Evolutionary conservation across 2,888 invertebrate genomes (phyloP).

Genomic region (Cremastinae sp.): DNA sequence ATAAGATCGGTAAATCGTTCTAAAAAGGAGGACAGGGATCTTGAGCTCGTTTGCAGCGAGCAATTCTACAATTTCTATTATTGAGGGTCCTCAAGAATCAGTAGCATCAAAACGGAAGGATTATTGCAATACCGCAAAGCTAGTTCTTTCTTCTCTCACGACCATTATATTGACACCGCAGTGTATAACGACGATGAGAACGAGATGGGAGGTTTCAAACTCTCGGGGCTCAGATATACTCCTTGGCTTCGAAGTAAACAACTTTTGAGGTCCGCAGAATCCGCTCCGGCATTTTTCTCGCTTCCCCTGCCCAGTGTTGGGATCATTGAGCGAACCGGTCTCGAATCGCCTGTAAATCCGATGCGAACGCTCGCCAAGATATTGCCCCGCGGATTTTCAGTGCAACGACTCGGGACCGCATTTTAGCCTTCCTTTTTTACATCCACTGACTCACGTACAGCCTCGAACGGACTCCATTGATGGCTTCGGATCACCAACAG

Average conservation of each 20-base stretch:
- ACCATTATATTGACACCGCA: slow-evolving; percentile 49
- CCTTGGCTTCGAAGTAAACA: slow-evolving; percentile 43
- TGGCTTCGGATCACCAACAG: neutral
- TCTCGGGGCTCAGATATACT: slow-evolving; percentile 15
- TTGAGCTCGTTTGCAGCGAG: neutral
- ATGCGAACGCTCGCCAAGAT: slow-evolving; percentile 23
- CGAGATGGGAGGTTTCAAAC: slow-evolving; percentile 17
- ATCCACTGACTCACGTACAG: slow-evolving; percentile 11
- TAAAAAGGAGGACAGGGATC: slow-evolving; percentile 5
- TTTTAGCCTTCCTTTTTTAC: slow-evolving; percentile 23
- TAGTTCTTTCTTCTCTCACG: neutral
- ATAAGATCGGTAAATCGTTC: slow-evolving; percentile 2
- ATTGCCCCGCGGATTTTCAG: slow-evolving; percentile 47
- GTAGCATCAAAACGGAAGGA: slow-evolving; percentile 29
- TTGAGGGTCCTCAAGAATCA: slow-evolving; percentile 24
- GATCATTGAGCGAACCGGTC: slow-evolving; percentile 59
- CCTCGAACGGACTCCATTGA: neutral
- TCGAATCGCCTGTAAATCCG: slow-evolving; percentile 34
- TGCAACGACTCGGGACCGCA: slow-evolving; percentile 43
- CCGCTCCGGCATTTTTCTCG: slow-evolving; percentile 41
- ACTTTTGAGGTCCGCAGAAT: slow-evolving; percentile 38
- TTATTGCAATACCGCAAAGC: slow-evolving; percentile 48
- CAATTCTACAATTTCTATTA: slow-evolving; percentile 14
- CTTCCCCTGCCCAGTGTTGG: slow-evolving; percentile 39
- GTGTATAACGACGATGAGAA: slow-evolving; percentile 34